phyloP scores from a whole-genome alignment of 2,797 vertebrate genomes.

The Tenualosa ilisha region DNA sequence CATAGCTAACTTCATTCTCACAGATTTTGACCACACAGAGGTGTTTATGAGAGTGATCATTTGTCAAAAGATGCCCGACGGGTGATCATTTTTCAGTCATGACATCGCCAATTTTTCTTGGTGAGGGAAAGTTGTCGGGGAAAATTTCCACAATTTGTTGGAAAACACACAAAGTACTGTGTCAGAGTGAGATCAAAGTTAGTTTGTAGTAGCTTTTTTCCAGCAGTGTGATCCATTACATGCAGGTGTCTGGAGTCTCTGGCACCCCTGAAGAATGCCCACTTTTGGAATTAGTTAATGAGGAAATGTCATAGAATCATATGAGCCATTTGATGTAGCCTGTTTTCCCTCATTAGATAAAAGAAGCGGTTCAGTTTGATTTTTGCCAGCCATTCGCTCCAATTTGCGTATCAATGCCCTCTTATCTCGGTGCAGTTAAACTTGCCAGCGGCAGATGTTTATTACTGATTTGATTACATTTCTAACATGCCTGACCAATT shows the following conservation, averaged over 20 bases:
- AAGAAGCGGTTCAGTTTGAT: neutral
- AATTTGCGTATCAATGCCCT: neutral
- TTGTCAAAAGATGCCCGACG: neutral
- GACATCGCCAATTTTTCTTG: neutral
- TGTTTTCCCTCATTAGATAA: neutral
- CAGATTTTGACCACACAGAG: neutral
- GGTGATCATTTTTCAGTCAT: neutral
- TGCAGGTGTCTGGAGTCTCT: neutral
- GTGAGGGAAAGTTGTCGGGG: neutral
- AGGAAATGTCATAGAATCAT: conserved; percentile 15
- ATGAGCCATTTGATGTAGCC: neutral
- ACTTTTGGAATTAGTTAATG: conserved; percentile 9
- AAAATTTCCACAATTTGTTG: neutral
- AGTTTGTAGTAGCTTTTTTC: neutral
- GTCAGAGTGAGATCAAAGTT: neutral
- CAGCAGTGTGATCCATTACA: neutral
- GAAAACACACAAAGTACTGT: neutral
- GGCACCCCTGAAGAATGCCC: neutral
- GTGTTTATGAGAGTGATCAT: neutral
- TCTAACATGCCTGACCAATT: conserved; percentile 48
- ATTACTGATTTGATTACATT: conserved; percentile 40
- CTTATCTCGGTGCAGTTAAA: conserved; percentile 6
- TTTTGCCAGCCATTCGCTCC: conserved; percentile 16
- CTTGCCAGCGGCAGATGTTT: conserved; percentile 48
- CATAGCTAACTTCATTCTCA: conserved; percentile 9